Evolutionary conservation across 2,888 invertebrate genomes (phyloP).

Genomic region (Ctena decussata): DNA sequence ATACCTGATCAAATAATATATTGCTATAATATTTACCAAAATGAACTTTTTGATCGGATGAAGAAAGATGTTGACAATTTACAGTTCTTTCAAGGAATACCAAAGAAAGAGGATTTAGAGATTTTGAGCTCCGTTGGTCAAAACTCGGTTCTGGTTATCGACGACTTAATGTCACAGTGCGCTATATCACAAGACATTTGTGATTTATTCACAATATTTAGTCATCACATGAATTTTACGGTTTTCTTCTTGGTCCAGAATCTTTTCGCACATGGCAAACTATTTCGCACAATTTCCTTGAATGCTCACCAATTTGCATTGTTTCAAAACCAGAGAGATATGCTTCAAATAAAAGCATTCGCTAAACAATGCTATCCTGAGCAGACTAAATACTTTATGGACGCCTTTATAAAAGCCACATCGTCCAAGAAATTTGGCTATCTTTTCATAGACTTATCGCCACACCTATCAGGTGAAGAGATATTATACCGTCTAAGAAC

Average conservation of each 20-base stretch:
- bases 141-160: conserved; percentile 32
- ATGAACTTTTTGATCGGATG: too few relatives aligned
- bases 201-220: conserved; percentile 34
- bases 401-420: conserved; percentile 47
- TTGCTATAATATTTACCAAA: too few relatives aligned
- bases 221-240: conserved; percentile 39
- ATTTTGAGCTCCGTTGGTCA: background rate
- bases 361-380: conserved; percentile 54
- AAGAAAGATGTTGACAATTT: background rate
- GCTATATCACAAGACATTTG: conserved; percentile 5
- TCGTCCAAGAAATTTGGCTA: background rate
- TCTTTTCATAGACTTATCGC: conserved; percentile 14
- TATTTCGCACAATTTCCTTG: conserved; percentile 35
- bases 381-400: conserved; percentile 51
- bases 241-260: conserved; percentile 31
- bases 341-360: conserved; percentile 48
- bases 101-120: background rate
- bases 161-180: conserved; percentile 42
- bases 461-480: background rate
- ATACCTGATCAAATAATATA: too few relatives aligned
- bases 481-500: conserved; percentile 8
- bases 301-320: conserved; percentile 48
- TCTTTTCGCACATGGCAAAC: conserved; percentile 30
- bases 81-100: conserved; percentile 1
- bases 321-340: conserved; percentile 48